A percentile compares a stretch with the other conserved stretches of the same genome.
phyloP scores from a whole-genome alignment of 2,888 invertebrate species.

The Parnassius apollo region DNA sequence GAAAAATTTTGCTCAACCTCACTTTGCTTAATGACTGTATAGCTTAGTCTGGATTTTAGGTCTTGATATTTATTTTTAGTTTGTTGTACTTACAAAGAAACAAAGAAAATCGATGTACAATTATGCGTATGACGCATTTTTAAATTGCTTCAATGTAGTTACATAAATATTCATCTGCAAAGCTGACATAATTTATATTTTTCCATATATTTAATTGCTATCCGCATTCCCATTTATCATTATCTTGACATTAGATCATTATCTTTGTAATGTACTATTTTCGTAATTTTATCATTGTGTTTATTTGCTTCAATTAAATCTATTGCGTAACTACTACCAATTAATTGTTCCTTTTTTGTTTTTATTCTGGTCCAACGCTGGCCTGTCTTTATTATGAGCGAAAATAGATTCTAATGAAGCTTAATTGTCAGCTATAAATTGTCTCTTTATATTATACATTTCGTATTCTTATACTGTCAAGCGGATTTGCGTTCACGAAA shows the following conservation, averaged over 20 bases:
- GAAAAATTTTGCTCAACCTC: slow-evolving; percentile 52
- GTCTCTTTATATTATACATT: slow-evolving; percentile 31
- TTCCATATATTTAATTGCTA: slow-evolving; percentile 33
- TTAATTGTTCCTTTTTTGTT: slow-evolving; percentile 32
- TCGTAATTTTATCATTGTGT: slow-evolving; percentile 11
- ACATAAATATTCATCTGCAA: slow-evolving; percentile 3
- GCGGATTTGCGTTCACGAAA: background rate
- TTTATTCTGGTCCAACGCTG: slow-evolving; percentile 47
- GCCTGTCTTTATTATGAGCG: slow-evolving; percentile 41
- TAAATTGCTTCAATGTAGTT: slow-evolving; percentile 11
- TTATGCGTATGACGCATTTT: slow-evolving; percentile 34
- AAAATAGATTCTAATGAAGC: slow-evolving; percentile 49
- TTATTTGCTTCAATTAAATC: slow-evolving; percentile 4
- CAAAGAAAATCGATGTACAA: slow-evolving; percentile 27
- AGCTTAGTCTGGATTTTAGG: slow-evolving; percentile 29
- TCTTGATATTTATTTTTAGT: background rate
- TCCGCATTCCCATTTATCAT: slow-evolving; percentile 49
- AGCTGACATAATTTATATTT: slow-evolving; percentile 24
- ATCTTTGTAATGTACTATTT: slow-evolving; percentile 19
- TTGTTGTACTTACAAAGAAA: too few species aligned
- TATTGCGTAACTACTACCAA: slow-evolving; percentile 6
- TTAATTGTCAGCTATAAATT: slow-evolving; percentile 48
- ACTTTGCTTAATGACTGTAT: slow-evolving; percentile 10
- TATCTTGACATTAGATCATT: slow-evolving; percentile 38
- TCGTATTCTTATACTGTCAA: slow-evolving; percentile 29